These are phyloP conservation scores for Dolichoris vasculosae DNA, from an alignment of 1,140 invertebrate species.

Conservation along the genomic window DNA sequence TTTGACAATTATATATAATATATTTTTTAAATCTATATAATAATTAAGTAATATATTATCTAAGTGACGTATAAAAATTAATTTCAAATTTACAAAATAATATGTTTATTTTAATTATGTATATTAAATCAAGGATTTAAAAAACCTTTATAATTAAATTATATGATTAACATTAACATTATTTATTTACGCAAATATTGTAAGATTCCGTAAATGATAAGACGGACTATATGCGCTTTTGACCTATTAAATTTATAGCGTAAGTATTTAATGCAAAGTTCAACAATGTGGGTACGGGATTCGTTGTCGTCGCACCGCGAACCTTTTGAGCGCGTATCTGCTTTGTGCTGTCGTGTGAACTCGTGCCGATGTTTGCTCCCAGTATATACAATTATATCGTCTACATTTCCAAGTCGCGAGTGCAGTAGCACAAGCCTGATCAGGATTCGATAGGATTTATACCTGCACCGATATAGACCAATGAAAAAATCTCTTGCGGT, in stretches of 20 bases:
- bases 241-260: not conserved
- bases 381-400: constrained; percentile 58
- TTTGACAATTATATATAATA: no score
- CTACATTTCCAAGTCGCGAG: constrained; percentile 10
- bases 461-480: not conserved
- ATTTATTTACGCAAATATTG: not conserved
- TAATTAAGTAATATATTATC: no score
- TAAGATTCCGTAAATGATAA: not conserved
- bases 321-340: constrained; percentile 10
- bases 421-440: not conserved
- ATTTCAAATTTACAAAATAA: no score
- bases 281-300: not conserved
- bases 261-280: not conserved
- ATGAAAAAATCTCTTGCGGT: not conserved
- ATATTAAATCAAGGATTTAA: no score
- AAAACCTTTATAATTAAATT: no score
- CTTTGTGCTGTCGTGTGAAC: constrained; percentile 65
- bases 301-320: not conserved
- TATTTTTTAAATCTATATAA: no score
- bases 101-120: no score
- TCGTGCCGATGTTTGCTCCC: constrained; percentile 62
- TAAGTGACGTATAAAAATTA: no score
- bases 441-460: constrained; percentile 34
- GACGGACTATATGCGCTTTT: no score
- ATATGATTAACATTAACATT: not conserved